Evolutionary conservation across 2,888 invertebrate species (phyloP).

Genomic region (Leucophora obtusa): DNA sequence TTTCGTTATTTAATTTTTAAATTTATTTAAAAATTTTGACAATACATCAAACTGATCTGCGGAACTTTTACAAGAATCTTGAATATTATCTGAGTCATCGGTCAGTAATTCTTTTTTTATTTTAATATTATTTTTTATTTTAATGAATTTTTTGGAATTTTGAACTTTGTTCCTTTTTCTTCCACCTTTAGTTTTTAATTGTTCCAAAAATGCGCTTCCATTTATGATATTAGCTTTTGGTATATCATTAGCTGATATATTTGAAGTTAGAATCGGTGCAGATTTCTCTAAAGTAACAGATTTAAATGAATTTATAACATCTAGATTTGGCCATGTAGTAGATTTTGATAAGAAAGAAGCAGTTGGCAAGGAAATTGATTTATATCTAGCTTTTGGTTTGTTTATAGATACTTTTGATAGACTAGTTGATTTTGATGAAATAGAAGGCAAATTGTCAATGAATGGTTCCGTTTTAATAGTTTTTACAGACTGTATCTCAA

Average conservation of each 20-base stretch:
- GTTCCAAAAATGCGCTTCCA: conserved; percentile 37
- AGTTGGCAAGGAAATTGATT: no score
- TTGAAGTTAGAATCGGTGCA: background rate
- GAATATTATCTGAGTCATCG: background rate
- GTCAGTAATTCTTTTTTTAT: background rate
- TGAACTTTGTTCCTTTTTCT: background rate
- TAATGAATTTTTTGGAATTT: background rate
- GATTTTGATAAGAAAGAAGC: no score
- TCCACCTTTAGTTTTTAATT: conserved; percentile 8
- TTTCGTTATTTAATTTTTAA: background rate
- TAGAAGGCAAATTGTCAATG: background rate
- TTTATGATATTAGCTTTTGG: conserved; percentile 50
- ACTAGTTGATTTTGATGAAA: background rate
- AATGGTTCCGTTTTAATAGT: conserved; percentile 36
- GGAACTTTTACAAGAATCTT: background rate
- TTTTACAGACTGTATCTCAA: conserved; percentile 56
- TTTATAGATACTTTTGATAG: background rate
- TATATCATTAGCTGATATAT: conserved; percentile 7
- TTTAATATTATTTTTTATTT: conserved; percentile 1
- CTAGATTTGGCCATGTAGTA: no score
- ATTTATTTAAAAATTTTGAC: background rate
- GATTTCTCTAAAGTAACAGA: background rate
- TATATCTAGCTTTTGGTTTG: no score
- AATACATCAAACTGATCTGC: background rate
- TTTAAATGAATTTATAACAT: background rate